Evolutionary conservation across 2,888 invertebrate genomes (phyloP).

Genomic region (Chrysopilus asiliformis): DNA sequence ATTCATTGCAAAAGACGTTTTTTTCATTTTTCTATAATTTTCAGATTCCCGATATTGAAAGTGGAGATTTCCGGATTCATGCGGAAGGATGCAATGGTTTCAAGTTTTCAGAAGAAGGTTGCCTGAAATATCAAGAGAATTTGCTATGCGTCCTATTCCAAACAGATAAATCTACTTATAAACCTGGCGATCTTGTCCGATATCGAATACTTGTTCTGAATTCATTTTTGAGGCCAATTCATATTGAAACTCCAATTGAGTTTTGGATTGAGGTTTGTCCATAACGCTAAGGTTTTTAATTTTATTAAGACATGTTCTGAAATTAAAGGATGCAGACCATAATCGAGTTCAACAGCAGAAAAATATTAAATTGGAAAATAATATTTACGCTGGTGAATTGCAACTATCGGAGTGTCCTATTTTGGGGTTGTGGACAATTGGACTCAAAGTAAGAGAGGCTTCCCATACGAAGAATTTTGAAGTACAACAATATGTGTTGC

Average conservation of each 20-base stretch:
- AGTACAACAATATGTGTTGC: constrained; percentile 76
- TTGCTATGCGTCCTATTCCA: constrained; percentile 83
- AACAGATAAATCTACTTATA: constrained; percentile 85
- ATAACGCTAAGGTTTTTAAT: not conserved
- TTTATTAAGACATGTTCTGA: no score
- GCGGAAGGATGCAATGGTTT: constrained; percentile 63
- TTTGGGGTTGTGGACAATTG: constrained; percentile 73
- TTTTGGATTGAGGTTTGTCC: constrained; percentile 46
- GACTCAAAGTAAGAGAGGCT: constrained; percentile 25
- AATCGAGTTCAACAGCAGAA: constrained; percentile 51
- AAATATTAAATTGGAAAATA: constrained; percentile 47
- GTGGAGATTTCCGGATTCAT: constrained; percentile 64
- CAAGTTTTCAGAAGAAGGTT: constrained; percentile 59
- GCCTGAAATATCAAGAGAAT: constrained; percentile 63
- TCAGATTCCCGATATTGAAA: constrained; percentile 48
- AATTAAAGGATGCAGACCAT: constrained; percentile 57
- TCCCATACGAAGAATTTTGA: constrained; percentile 26
- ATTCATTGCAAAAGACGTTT: no score
- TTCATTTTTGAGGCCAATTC: constrained; percentile 57
- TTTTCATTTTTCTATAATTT: not conserved
- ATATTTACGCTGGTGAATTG: constrained; percentile 59
- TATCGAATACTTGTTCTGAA: constrained; percentile 49
- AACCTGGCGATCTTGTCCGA: constrained; percentile 69
- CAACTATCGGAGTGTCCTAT: constrained; percentile 63
- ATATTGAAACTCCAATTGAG: constrained; percentile 47